Conservation (phyloP, 2,797 vertebrate genomes). For the Oophaga sylvatica region DNA sequence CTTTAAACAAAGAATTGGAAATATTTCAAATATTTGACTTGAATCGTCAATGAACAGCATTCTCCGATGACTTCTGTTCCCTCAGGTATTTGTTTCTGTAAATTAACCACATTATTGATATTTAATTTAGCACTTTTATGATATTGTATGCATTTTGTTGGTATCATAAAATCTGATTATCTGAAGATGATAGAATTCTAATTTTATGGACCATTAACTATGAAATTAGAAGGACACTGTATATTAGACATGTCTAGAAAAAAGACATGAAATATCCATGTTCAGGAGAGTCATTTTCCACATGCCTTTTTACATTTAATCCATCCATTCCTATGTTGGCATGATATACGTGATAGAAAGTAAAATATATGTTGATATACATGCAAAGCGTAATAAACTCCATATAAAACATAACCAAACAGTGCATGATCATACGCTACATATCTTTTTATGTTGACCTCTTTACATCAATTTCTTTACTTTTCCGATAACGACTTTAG, state of each 20-base stretch:
- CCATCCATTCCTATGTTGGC: not conserved
- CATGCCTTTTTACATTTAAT: constrained; percentile 5
- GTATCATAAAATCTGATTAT: constrained; percentile 28
- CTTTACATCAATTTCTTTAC: constrained; percentile 15
- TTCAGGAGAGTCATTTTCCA: not conserved
- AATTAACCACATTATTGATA: constrained; percentile 27
- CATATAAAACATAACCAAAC: not conserved
- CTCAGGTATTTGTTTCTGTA: constrained; percentile 14
- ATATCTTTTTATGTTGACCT: constrained; percentile 8
- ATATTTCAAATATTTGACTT: not conserved
- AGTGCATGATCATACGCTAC: not conserved
- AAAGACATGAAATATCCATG: constrained; percentile 22
- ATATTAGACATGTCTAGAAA: constrained; percentile 21
- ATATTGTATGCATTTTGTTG: constrained; percentile 3
- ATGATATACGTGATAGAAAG: not conserved
- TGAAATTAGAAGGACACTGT: constrained; percentile 28
- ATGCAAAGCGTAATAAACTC: constrained; percentile 15
- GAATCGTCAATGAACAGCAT: not conserved
- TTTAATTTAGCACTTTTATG: constrained; percentile 24
- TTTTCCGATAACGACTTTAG: constrained; percentile 31
- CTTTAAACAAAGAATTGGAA: not conserved
- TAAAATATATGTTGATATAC: constrained; percentile 17
- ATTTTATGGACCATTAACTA: constrained; percentile 32
- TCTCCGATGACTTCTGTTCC: not conserved
- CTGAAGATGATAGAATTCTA: constrained; percentile 21